Evolutionary conservation across 2,888 invertebrate genomes (phyloP), one percentile per base, ranked within the genome.

Genomic region (Eupithecia subfuscata): DNA sequence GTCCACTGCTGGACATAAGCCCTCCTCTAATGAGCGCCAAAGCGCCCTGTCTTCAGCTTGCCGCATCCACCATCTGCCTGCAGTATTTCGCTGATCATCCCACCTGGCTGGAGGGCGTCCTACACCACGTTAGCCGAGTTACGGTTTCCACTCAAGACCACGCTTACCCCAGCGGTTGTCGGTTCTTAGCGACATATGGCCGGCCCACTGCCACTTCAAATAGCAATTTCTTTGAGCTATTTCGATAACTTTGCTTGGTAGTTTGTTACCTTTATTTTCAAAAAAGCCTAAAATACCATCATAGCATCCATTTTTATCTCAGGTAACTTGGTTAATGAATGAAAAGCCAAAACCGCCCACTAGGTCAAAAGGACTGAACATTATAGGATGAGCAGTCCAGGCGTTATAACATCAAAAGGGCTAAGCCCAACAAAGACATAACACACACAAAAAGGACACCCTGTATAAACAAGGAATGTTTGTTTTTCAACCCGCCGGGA

Each of bases 371-470:
- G 60, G 43, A 14, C 25, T 3, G 30, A 56, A 70, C 67, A 68
- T 48, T 63, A 71, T 14, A 75, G 30, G 63, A 67, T 37, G 69
- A 73, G n/a, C 70, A 70, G 37, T 34, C 74, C 73, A 73, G 67
- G 75, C 73, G 70, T 76, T 73, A 75, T 60, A 74, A 74, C 74
- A 74, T 76, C 76, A 76, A 76, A 76, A 72, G 68, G 77, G 70
- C 65, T 65, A 76, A 73, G 70, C 72, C 74, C 74, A 74, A 77
- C 77, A 77, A 72, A 77, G 77, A 75, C 74, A 77, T 74, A 75
- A 77, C 64, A 70, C 76, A 76, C 68, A 77, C 77, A 77, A 74
- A 77, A 75, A 77, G 77, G 69, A 77, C 74, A 75, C 48, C 74
- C 77, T 70, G n/a, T 77, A 40, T 75, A 72, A 77, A 77, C 77